Evolutionary conservation across 2,113 vertebrate species (phyloP).

Genomic region (Bubo blakistoni): DNA sequence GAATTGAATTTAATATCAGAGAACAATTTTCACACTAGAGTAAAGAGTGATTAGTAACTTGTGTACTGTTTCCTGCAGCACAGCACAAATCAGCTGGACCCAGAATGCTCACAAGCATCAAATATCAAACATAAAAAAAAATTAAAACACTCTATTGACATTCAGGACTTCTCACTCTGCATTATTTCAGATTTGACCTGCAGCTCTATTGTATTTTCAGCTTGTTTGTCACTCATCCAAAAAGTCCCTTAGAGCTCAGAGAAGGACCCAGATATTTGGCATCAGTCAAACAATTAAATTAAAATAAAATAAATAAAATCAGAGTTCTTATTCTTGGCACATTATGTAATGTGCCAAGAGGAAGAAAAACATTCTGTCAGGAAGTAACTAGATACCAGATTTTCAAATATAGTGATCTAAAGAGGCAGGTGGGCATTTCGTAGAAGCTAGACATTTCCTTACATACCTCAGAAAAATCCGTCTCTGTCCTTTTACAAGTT

Average conservation of each 20-base stretch:
- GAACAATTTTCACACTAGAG: not conserved
- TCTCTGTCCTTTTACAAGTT: not conserved
- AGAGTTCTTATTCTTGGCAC: not conserved
- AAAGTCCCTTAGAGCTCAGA: not conserved
- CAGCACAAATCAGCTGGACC: not conserved
- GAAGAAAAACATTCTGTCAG: not conserved
- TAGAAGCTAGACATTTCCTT: not conserved
- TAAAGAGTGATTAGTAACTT: not conserved
- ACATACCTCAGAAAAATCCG: not conserved
- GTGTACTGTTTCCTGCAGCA: rapidly evolving
- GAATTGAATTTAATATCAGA: not conserved
- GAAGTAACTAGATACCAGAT: not conserved
- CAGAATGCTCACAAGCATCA: not conserved
- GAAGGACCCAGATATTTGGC: not conserved
- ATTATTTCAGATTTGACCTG: not conserved
- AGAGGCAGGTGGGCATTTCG: not conserved
- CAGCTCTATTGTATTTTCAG: not conserved
- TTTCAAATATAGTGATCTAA: not conserved
- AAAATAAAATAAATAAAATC: not conserved
- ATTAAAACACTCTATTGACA: not conserved
- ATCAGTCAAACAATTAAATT: not conserved
- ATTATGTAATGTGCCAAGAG: not conserved
- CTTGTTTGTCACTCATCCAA: not conserved
- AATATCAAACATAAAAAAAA: not conserved
- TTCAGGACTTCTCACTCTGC: not conserved